These are phyloP conservation scores for Coenobita brevimanus DNA, from an alignment of 1,140 invertebrate genomes.

Conservation along the genomic window DNA sequence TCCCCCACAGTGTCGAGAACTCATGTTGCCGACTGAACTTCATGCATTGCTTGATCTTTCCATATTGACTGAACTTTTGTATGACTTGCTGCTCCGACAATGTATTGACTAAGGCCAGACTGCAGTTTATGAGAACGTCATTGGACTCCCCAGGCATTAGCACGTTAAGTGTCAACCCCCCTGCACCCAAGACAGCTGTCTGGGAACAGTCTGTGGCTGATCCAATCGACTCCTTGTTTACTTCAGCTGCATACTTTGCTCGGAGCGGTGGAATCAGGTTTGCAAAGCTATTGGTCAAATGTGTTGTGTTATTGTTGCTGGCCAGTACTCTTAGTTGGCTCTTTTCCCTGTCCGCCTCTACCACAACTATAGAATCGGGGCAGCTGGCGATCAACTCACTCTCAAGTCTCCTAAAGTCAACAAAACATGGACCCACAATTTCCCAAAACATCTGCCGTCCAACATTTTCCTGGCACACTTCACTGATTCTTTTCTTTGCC, in stretches of 20 bases:
- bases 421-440: conserved; percentile 26
- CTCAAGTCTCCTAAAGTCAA: neutral
- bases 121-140: conserved; percentile 8
- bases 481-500: conserved; percentile 10
- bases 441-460: conserved; percentile 26
- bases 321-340: conserved; percentile 19
- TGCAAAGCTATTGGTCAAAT: neutral
- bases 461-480: conserved; percentile 1
- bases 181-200: conserved; percentile 9
- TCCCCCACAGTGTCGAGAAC: conserved; percentile 13
- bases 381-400: neutral
- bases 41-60: conserved; percentile 12
- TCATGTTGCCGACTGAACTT: neutral
- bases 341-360: neutral
- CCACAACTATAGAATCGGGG: conserved; percentile 9
- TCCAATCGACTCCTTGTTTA: conserved; percentile 17
- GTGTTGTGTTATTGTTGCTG: neutral
- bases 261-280: conserved; percentile 9
- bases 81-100: conserved; percentile 14
- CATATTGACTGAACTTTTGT: neutral
- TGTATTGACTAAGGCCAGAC: neutral
- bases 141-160: conserved; percentile 26
- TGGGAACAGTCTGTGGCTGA: neutral
- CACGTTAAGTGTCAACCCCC: neutral
- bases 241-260: neutral